Evolutionary conservation across 2,113 vertebrate species (phyloP), one percentile per base, ranked within the genome.

Genomic region (Strigops habroptila): DNA sequence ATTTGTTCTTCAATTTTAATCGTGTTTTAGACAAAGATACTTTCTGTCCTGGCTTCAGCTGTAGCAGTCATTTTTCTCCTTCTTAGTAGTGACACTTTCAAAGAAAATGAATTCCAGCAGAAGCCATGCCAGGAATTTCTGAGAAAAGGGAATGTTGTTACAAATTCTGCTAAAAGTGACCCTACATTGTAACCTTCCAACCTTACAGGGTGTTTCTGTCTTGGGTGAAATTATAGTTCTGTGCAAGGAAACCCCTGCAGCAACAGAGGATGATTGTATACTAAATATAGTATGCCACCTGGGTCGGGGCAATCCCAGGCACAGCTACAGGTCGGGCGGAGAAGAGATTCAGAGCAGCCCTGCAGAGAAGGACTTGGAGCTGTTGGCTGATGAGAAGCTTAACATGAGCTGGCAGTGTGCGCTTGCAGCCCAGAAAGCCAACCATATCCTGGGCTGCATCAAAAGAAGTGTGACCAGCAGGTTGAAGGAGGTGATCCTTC

Each of bases 141-240:
- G 51, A 81, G 35, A 30, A 57, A 63, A 64, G n/a, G 53, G 49
- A 65, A 53, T 9, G 10, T 59, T 82, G 27, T 60, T 43, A 35
- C 21, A 5, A 14, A 3, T 71, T 76, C 65, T 89, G 13, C 5
- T 52, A 31, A 28, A 79, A 89, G 43, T 48, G 33, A 35, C 24
- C 27, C 22, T 53, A 8, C 2, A 0, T 62, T 55, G 6, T 6
- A 30, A 51, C 35, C 24, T 53, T 55, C 71, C 48, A 60, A 0
- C 57, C 25, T 22, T 3, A 6, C 15, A 21, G 35, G 41, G 8
- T 1, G 0, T 60, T 84, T 49, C 51, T 74, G 8, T 52, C 8
- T 24, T 22, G 14, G 17, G 7, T 63, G 23, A 25, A 82, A 37
- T 23, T 23, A 19, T 8, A 62, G 28, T 62, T 95, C 44, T 62